phyloP scores from a whole-genome alignment of 2,888 invertebrate genomes.

The Orgyia antiqua region DNA sequence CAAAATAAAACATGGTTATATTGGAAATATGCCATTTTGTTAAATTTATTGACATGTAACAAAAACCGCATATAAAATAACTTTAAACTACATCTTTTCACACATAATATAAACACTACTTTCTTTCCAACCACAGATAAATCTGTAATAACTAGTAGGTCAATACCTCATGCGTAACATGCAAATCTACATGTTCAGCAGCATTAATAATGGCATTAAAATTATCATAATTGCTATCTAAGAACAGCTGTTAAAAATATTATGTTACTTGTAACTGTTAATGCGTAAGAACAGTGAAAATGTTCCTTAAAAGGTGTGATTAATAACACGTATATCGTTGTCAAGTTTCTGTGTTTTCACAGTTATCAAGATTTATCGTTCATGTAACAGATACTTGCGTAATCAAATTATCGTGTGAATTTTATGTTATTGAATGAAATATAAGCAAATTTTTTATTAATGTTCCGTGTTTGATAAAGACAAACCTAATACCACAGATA shows the following conservation, averaged over 20 bases:
- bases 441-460: too few species aligned
- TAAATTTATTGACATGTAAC: constrained; percentile 14
- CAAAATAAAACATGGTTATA: too few species aligned
- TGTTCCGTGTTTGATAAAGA: too few species aligned
- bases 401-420: too few species aligned
- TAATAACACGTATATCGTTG: constrained; percentile 18
- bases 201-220: constrained; percentile 34
- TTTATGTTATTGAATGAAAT: too few species aligned
- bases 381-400: too few species aligned
- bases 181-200: constrained; percentile 20
- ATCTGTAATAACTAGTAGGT: constrained; percentile 15
- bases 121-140: constrained; percentile 13
- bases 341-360: constrained; percentile 17
- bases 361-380: constrained; percentile 6
- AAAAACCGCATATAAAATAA: constrained; percentile 15
- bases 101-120: constrained; percentile 19
- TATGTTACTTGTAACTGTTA: constrained; percentile 12
- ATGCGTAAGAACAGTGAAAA: constrained; percentile 15
- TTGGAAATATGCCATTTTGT: too few species aligned
- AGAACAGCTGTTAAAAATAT: constrained; percentile 17
- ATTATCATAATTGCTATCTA: constrained; percentile 29
- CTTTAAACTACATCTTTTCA: constrained; percentile 15
- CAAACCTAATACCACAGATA: too few species aligned
- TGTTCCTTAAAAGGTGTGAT: constrained; percentile 20
- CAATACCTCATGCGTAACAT: constrained; percentile 16